A percentile compares a stretch with the other conserved stretches of the same genome.
phyloP scores from a whole-genome alignment of 2,797 vertebrate genomes.

The Naso thynnoides region DNA sequence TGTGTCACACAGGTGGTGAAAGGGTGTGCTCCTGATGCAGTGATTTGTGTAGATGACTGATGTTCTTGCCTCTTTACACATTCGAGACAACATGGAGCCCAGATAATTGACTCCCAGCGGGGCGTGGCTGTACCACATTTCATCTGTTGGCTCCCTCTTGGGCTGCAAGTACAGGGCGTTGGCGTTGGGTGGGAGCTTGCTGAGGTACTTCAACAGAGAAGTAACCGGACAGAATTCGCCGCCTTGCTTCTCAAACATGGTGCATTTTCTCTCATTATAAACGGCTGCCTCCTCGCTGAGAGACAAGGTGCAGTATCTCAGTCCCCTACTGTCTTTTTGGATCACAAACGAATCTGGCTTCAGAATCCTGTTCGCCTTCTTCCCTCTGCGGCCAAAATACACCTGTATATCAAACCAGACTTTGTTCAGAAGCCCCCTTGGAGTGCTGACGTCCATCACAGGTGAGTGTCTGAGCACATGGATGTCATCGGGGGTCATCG shows the following conservation, averaged over 20 bases:
- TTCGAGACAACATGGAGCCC: conserved; percentile 29
- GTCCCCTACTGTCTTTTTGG: conserved; percentile 16
- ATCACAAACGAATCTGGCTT: conserved; percentile 38
- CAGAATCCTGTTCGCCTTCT: conserved; percentile 41
- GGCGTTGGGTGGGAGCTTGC: conserved; percentile 21
- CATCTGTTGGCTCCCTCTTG: conserved; percentile 19
- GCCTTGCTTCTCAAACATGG: conserved; percentile 33
- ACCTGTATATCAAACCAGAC: conserved; percentile 49
- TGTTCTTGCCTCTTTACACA: conserved; percentile 36
- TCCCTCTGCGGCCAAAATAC: conserved; percentile 34
- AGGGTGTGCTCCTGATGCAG: conserved; percentile 27
- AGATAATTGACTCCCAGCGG: conserved; percentile 31
- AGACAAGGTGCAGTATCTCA: conserved; percentile 24
- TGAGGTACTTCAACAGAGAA: conserved; percentile 35
- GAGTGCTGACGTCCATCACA: conserved; percentile 28
- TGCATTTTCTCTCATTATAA: background rate
- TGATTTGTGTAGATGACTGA: conserved; percentile 38
- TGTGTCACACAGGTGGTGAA: conserved; percentile 13
- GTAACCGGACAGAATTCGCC: conserved; percentile 21
- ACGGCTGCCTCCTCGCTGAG: background rate
- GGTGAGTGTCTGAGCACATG: conserved; percentile 14
- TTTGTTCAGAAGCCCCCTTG: conserved; percentile 36
- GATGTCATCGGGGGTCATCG: conserved; percentile 28
- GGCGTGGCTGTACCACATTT: conserved; percentile 28
- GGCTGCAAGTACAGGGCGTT: conserved; percentile 32